Evolutionary conservation across 2,797 vertebrate genomes (phyloP).

Genomic region (Neomorphus geoffroyi): DNA sequence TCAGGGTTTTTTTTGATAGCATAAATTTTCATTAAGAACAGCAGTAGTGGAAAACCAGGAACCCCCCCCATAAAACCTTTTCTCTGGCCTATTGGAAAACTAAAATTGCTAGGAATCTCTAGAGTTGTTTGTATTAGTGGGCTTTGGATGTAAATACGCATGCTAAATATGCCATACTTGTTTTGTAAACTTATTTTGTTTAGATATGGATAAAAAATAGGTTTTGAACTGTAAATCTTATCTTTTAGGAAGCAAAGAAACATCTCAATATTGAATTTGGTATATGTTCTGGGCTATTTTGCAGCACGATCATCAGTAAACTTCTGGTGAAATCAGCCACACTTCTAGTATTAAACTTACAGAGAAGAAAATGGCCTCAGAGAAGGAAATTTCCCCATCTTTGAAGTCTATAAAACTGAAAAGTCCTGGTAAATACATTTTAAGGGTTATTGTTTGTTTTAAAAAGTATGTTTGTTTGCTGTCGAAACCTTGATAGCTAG

Average conservation of each 20-base stretch:
- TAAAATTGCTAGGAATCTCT: neutral
- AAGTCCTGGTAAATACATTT: neutral
- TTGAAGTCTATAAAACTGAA: neutral
- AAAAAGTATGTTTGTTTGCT: neutral
- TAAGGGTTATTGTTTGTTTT: neutral
- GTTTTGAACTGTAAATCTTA: neutral
- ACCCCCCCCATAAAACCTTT: fast-evolving
- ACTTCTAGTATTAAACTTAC: neutral
- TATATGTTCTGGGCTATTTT: neutral
- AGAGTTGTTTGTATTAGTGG: neutral
- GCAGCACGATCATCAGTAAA: neutral
- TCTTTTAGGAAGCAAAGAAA: neutral
- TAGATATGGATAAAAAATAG: neutral
- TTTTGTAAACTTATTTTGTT: neutral
- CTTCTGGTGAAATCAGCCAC: neutral
- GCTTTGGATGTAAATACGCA: neutral
- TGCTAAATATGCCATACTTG: neutral
- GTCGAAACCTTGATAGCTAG: neutral
- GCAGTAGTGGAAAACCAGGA: neutral
- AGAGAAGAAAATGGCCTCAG: neutral
- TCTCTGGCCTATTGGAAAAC: neutral
- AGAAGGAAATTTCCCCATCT: neutral
- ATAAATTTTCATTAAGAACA: neutral
- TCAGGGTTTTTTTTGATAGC: neutral
- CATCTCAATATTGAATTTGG: neutral